Percentiles rank a stretch among this genome's conserved stretches.
Conservation (phyloP, 2,113 vertebrate genomes). For the Oxyruncus cristatus region DNA sequence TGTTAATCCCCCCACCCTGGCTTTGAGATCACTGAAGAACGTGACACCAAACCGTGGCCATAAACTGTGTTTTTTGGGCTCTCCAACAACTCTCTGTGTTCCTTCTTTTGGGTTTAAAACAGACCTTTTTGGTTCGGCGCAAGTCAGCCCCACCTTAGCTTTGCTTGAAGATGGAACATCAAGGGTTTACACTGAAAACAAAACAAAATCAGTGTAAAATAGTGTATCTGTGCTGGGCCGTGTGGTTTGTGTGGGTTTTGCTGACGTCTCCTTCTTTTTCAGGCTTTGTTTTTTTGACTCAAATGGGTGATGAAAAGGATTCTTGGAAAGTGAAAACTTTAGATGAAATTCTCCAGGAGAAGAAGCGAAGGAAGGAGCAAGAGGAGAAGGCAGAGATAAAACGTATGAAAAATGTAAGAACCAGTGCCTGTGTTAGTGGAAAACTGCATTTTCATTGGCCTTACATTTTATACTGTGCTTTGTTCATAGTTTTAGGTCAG, state of each 20-base stretch:
- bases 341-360: constrained; percentile 98
- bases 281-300: constrained; percentile 74
- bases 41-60: accelerated
- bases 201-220: accelerated
- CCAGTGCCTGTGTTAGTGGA: not conserved
- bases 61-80: accelerated
- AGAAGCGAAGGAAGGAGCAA: constrained; percentile 94
- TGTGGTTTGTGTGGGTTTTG: accelerated
- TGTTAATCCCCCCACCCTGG: not conserved
- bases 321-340: constrained; percentile 99
- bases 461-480: not conserved
- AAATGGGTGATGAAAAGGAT: constrained; percentile 99
- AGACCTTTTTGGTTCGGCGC: accelerated
- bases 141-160: accelerated
- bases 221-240: accelerated
- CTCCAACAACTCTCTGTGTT: not conserved
- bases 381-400: constrained; percentile 92
- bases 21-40: not conserved
- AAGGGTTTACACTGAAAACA: accelerated
- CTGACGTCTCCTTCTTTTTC: not conserved
- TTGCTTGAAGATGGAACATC: accelerated
- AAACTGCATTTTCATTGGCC: not conserved
- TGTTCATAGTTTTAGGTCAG: not conserved
- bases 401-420: constrained; percentile 87
- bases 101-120: not conserved